These are phyloP conservation scores for Pithys albifrons DNA, from an alignment of 2,113 vertebrate species.

Conservation along the genomic window DNA sequence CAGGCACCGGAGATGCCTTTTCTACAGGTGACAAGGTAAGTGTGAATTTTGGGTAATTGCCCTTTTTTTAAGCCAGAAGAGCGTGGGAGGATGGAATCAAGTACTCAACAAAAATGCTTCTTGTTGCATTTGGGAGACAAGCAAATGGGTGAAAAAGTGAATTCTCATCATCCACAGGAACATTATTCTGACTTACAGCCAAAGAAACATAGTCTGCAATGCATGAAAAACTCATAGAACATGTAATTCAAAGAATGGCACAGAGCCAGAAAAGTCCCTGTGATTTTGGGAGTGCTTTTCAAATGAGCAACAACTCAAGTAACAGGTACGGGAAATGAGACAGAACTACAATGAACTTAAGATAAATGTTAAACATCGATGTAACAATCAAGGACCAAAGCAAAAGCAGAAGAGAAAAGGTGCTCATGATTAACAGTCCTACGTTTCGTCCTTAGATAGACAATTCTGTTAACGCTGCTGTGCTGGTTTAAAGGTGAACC, in stretches of 20 bases:
- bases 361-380: neutral
- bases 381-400: neutral
- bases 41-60: neutral
- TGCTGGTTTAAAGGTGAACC: too few species aligned
- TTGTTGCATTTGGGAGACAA: constrained; percentile 25
- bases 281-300: constrained; percentile 3
- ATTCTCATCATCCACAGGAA: constrained; percentile 6
- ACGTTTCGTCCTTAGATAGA: neutral
- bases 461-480: neutral
- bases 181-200: constrained; percentile 3
- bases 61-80: neutral
- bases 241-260: neutral
- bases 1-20: neutral
- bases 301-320: neutral
- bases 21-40: neutral
- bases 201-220: neutral
- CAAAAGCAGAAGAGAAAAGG: neutral
- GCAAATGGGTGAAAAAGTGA: constrained; percentile 41
- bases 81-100: constrained; percentile 4
- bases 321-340: neutral
- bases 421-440: neutral
- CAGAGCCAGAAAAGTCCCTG: neutral
- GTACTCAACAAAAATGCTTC: neutral
- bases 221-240: neutral
- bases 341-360: neutral